These are phyloP conservation scores for Poecilus cupreus DNA, from an alignment of 2,888 invertebrate genomes.

Conservation along the genomic window DNA sequence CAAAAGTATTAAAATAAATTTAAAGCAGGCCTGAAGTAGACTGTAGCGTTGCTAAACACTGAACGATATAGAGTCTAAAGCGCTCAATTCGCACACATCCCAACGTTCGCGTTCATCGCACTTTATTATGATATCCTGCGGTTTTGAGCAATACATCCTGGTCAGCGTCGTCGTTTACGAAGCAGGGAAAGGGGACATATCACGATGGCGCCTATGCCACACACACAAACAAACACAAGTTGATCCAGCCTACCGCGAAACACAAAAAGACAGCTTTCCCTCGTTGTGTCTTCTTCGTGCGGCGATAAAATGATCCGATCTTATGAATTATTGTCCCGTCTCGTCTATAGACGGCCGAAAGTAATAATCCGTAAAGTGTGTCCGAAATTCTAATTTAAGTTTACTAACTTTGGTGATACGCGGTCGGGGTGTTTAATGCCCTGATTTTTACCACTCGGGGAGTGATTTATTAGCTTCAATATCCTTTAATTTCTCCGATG, in stretches of 20 bases:
- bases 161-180: conserved; percentile 25
- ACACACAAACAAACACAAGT: background rate
- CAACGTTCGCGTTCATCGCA: background rate
- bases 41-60: background rate
- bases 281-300: conserved; percentile 24
- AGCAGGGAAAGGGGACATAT: background rate
- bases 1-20: too few relatives aligned
- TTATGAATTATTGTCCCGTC: conserved; percentile 46
- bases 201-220: background rate
- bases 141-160: conserved; percentile 50
- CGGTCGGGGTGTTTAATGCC: background rate
- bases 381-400: conserved; percentile 51
- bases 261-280: conserved; percentile 45
- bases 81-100: conserved; percentile 7
- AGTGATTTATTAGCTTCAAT: conserved; percentile 6
- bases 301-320: conserved; percentile 41
- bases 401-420: conserved; percentile 44
- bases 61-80: conserved; percentile 8
- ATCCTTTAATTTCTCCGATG: background rate
- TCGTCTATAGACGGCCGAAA: conserved; percentile 40
- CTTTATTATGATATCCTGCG: conserved; percentile 51
- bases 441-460: background rate
- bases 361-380: conserved; percentile 52
- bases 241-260: conserved; percentile 14
- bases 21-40: too few relatives aligned